Evolutionary conservation across 2,113 vertebrate genomes (phyloP), one percentile per base, ranked within the genome.

Genomic region (Rhea pennata): DNA sequence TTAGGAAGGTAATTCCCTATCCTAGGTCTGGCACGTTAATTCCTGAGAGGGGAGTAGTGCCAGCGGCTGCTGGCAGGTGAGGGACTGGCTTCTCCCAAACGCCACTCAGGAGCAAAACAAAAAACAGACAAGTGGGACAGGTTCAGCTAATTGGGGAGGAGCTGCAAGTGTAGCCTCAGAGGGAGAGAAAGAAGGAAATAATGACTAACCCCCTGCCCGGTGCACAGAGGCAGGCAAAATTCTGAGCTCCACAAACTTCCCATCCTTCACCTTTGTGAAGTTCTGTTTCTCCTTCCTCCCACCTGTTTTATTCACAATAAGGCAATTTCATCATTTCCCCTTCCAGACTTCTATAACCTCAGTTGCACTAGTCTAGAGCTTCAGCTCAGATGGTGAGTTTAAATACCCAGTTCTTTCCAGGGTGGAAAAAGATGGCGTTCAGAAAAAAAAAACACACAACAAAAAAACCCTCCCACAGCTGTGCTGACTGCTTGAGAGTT

Each of bases 301-400:
- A 85, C 95, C 95, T 94, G 69, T 95, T 95, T 91, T 92, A 92
- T 85, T 88, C 91, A 85, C 91, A 92, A 94, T 95, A 93, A 96
- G 92, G 36, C 61, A 36, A 87, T 80, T 88, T 95, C 93, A 72
- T 96, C 91, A 96, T 96, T 96, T 96, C 93, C 91, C 82, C 94
- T 92, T 69, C 89, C 59, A 23, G 91, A 83, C 94, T 95, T 92
- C 95, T 95, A 48, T 95, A 95, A 91, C 94, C 96, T 95, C 78
- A 90, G 78, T 94, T 96, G 89, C 96, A 95, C 95, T 77, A 94
- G 10, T 59, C 59, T 75, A 96, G 82, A 89, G 91, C 95, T 95
- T 87, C 51, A 53, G 78, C 92, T 95, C 94, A 96, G 95, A 81
- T 24, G 6, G 51, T 59, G 92, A 91, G 82, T 80, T 96, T 77